phyloP scores from a whole-genome alignment of 2,797 vertebrate species.

The Morus bassanus region DNA sequence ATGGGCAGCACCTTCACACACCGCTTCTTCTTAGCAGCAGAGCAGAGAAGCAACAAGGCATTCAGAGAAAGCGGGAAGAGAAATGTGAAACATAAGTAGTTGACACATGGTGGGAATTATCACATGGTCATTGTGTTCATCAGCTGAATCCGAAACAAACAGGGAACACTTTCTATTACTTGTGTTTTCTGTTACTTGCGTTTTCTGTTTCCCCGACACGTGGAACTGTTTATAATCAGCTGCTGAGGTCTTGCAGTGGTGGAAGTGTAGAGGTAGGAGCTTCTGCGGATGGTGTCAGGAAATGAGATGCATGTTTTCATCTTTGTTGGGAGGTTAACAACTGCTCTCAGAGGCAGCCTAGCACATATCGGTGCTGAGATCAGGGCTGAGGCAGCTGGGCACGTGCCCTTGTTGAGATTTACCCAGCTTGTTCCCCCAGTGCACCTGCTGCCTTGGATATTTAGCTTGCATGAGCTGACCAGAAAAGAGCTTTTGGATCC shows the following conservation, averaged over 20 bases:
- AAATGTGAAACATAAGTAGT: background rate
- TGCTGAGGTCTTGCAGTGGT: background rate
- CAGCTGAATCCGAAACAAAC: background rate
- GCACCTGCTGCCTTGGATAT: background rate
- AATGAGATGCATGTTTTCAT: background rate
- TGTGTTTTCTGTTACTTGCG: background rate
- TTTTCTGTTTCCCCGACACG: background rate
- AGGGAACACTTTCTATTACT: background rate
- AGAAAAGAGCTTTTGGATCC: background rate
- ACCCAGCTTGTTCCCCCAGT: background rate
- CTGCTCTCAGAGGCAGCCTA: background rate
- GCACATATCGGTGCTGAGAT: background rate
- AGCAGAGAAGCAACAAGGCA: fast-evolving
- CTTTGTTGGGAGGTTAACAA: background rate
- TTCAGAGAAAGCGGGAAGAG: background rate
- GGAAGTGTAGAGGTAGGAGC: background rate
- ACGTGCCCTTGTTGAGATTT: background rate
- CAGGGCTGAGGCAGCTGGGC: background rate
- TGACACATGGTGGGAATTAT: background rate
- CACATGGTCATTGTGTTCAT: background rate
- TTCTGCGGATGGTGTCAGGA: background rate
- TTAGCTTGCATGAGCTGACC: background rate
- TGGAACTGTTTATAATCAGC: background rate
- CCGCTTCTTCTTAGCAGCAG: background rate
- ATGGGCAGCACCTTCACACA: background rate